phyloP scores from a whole-genome alignment of 2,888 invertebrate species.

The Idaea aversata region DNA sequence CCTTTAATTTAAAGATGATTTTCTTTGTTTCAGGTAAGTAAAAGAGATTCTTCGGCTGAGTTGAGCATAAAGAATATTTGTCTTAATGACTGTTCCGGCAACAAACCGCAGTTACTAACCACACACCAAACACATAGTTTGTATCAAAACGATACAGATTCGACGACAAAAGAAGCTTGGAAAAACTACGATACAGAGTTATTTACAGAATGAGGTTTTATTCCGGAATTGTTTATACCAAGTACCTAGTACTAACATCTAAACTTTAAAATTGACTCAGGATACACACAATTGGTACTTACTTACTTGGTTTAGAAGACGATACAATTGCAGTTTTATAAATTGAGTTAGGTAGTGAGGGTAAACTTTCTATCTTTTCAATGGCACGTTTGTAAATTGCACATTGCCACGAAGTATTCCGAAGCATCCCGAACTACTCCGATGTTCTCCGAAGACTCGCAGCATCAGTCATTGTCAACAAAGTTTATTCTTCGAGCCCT shows the following conservation, averaged over 20 bases:
- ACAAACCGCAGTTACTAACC: slow-evolving; percentile 6
- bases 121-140: slow-evolving; percentile 35
- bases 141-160: slow-evolving; percentile 41
- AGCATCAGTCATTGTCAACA: slow-evolving; percentile 75
- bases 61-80: not conserved
- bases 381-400: slow-evolving; percentile 58
- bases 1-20: not conserved
- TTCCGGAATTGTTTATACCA: too few relatives aligned
- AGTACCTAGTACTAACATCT: too few relatives aligned
- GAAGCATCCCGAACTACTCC: slow-evolving; percentile 33
- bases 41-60: slow-evolving; percentile 9
- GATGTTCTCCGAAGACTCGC: slow-evolving; percentile 27
- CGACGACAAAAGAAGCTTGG: slow-evolving; percentile 27
- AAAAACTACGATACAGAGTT: not conserved
- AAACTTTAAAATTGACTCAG: too few relatives aligned
- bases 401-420: slow-evolving; percentile 44
- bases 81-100: not conserved
- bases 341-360: slow-evolving; percentile 56
- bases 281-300: too few relatives aligned
- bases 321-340: slow-evolving; percentile 38
- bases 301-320: not conserved
- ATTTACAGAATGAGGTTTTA: too few relatives aligned
- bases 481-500: slow-evolving; percentile 53
- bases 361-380: slow-evolving; percentile 51
- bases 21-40: slow-evolving; percentile 34